Evolutionary conservation across 2,797 vertebrate genomes (phyloP).

Genomic region (Urophycis tenuis): DNA sequence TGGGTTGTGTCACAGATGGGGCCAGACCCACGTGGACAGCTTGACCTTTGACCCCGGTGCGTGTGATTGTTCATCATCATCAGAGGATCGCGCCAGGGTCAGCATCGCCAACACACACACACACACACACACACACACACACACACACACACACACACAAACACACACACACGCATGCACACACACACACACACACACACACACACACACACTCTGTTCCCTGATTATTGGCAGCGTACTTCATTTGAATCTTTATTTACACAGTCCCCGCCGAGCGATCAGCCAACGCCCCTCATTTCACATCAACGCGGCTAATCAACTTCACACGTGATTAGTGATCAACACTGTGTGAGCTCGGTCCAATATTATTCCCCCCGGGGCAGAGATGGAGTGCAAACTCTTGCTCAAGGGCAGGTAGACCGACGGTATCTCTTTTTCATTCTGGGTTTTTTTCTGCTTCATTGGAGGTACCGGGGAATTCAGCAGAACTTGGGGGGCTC

Average conservation of each 20-base stretch:
- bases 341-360: neutral
- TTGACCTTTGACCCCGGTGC: conserved; percentile 51
- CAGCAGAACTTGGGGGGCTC: neutral
- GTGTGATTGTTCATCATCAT: conserved; percentile 60
- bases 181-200: neutral
- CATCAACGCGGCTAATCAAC: neutral
- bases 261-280: neutral
- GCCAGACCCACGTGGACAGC: conserved; percentile 56
- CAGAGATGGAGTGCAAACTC: neutral
- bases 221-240: conserved; percentile 33
- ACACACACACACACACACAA: conserved; percentile 23
- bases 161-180: neutral
- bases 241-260: conserved; percentile 26
- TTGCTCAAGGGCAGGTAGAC: neutral
- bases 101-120: neutral
- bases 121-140: conserved; percentile 11
- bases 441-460: neutral
- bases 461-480: neutral
- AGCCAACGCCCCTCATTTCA: neutral
- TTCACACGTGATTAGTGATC: neutral
- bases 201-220: neutral
- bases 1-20: conserved; percentile 58
- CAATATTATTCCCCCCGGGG: neutral
- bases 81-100: conserved; percentile 29
- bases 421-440: neutral